Evolutionary conservation across 2,888 invertebrate species (phyloP).

Genomic region (Charanyca ferruginea): DNA sequence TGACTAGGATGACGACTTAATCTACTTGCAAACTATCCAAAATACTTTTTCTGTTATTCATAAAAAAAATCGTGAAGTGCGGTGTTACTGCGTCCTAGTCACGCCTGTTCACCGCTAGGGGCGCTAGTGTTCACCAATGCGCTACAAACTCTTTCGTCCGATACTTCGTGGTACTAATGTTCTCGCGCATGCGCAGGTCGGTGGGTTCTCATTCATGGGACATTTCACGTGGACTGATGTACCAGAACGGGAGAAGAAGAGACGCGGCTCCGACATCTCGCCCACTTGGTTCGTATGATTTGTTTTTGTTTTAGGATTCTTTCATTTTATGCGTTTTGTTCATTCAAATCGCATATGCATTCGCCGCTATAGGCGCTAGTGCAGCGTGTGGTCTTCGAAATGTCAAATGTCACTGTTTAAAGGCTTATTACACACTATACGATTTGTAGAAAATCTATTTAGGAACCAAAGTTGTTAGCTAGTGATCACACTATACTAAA

Average conservation of each 20-base stretch:
- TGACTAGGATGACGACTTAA: too few species aligned
- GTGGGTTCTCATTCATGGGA: constrained; percentile 96
- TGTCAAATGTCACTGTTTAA: too few species aligned
- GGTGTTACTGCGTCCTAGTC: constrained; percentile 17
- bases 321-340: background rate
- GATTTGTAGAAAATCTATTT: too few species aligned
- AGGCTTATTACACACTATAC: too few species aligned
- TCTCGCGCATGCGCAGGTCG: constrained; percentile 89
- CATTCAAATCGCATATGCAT: too few species aligned
- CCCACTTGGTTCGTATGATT: constrained; percentile 92
- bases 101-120: constrained; percentile 1
- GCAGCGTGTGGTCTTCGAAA: too few species aligned
- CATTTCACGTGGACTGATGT: constrained; percentile 98
- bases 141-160: background rate
- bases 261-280: constrained; percentile 91
- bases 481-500: too few species aligned
- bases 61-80: background rate
- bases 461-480: too few species aligned
- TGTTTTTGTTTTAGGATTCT: too few species aligned
- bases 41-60: too few species aligned
- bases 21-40: too few species aligned
- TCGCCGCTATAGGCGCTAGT: too few species aligned
- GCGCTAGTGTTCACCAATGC: constrained; percentile 6
- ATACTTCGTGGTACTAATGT: background rate
- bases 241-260: constrained; percentile 92